These are phyloP conservation scores for Scophthalmus maximus DNA, from an alignment of 2,113 vertebrate genomes.

Conservation along the genomic window DNA sequence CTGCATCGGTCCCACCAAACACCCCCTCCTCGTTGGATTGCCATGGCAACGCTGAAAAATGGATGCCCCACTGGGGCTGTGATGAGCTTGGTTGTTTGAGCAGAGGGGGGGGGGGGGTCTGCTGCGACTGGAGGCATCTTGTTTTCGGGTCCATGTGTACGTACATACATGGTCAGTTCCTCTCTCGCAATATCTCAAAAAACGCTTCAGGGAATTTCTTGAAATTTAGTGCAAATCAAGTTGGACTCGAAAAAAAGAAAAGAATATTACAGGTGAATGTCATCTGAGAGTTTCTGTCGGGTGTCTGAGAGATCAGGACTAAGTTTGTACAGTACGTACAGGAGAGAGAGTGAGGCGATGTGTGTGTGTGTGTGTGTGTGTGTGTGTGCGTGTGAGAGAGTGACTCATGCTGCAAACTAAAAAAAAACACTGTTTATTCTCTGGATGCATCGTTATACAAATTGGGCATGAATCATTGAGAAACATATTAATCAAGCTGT, in stretches of 20 bases:
- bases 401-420: background rate
- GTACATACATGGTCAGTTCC: too few species aligned
- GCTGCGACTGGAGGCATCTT: too few species aligned
- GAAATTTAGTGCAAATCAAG: too few species aligned
- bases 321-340: too few species aligned
- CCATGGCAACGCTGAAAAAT: slow-evolving; percentile 70
- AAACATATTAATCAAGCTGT: slow-evolving; percentile 7
- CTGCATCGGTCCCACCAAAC: slow-evolving; percentile 68
- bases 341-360: background rate
- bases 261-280: too few species aligned
- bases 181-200: too few species aligned
- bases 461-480: slow-evolving; percentile 22
- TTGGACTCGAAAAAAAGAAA: too few species aligned
- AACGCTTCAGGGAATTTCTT: too few species aligned
- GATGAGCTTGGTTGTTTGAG: slow-evolving; percentile 61
- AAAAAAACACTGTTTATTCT: background rate
- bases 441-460: slow-evolving; percentile 6
- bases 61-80: slow-evolving; percentile 48
- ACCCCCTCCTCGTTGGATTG: slow-evolving; percentile 42
- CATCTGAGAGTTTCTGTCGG: too few species aligned
- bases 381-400: background rate
- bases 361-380: background rate
- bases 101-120: too few species aligned
- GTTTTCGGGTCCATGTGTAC: too few species aligned
- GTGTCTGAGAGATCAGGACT: too few species aligned